phyloP scores from a whole-genome alignment of 2,888 invertebrate species.

The Drosophila anomelani region DNA sequence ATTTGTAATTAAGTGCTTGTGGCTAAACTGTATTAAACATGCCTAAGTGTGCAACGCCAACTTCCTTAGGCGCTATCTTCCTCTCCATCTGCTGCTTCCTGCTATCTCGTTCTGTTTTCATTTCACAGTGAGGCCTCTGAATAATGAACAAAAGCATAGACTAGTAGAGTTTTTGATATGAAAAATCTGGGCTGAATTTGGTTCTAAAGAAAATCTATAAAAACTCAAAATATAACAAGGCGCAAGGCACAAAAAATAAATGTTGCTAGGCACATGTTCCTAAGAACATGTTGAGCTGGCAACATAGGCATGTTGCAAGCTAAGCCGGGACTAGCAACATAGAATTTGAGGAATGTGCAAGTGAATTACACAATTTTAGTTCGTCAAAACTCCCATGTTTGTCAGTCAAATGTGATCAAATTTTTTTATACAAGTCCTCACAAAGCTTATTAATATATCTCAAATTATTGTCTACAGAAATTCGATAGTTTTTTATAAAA shows the following conservation, averaged over 20 bases:
- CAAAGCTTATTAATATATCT: not conserved
- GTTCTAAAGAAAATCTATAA: not conserved
- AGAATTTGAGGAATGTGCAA: not conserved
- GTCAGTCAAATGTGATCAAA: not conserved
- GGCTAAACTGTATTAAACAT: constrained; percentile 84
- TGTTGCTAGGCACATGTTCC: not conserved
- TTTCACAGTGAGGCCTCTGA: constrained; percentile 24
- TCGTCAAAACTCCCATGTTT: not conserved
- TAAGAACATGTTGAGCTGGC: not conserved
- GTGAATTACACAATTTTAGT: not conserved
- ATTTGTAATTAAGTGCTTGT: constrained; percentile 83
- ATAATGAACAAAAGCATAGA: not conserved
- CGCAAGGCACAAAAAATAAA: not conserved
- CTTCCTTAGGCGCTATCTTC: constrained; percentile 56
- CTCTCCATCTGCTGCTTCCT: constrained; percentile 17
- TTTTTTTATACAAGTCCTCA: not conserved
- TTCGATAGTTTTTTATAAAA: too few species aligned
- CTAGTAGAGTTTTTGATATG: not conserved
- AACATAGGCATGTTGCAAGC: not conserved
- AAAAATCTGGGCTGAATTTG: too few species aligned
- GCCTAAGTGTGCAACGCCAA: constrained; percentile 81
- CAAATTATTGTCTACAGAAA: too few species aligned
- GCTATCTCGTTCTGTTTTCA: constrained; percentile 34
- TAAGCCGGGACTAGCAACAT: not conserved
- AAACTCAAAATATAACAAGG: not conserved